Evolutionary conservation across 2,113 vertebrate genomes (phyloP), one percentile per base, ranked within the genome.

Genomic region (Cairina moschata): DNA sequence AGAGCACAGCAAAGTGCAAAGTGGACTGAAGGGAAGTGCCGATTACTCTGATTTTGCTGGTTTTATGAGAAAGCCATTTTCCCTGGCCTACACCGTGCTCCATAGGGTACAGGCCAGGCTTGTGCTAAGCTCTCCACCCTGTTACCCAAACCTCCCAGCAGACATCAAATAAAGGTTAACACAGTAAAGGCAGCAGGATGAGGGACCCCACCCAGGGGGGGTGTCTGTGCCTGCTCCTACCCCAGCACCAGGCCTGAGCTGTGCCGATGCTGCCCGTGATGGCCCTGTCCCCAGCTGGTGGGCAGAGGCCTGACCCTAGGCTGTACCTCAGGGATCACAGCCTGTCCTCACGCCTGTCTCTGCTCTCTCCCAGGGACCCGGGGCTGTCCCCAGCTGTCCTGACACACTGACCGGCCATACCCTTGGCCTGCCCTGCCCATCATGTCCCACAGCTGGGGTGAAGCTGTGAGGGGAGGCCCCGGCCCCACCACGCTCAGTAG

Each of bases 131-230:
- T 69, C 29, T 50, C 48, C 44, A 11, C 8, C 28, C 60, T 15
- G 15, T n/a, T 63, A n/a, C 21, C 28, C 72, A 11, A 42, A 36
- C 20, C 15, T 58, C 31, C 40, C 32, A 60, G 76, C 18, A 18
- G 29, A 17, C 17, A 9, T 0, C 0, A 0, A 56, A 52, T 6
- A 2, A 18, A 5, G 28, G 17, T 34, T 18, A 75, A 38, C 8
- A 8, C 7, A 14, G 7, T 8, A 26, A 44, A 60, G 60, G 31
- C 34, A 18, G 23, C 17, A 21, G 28, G 34, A 32, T 17, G 68
- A 56, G 52, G 32, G 34, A 60, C 28, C 7, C 0, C 1, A 8
- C 23, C 22, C 25, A 52, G 50, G n/a, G n/a, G n/a, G n/a, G n/a
- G n/a, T n/a, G n/a, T 40, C 73, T 44, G 4, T 26, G 36, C 20